Evolutionary conservation across 2,888 invertebrate genomes (phyloP).

Genomic region (Drosophila barbarae): DNA sequence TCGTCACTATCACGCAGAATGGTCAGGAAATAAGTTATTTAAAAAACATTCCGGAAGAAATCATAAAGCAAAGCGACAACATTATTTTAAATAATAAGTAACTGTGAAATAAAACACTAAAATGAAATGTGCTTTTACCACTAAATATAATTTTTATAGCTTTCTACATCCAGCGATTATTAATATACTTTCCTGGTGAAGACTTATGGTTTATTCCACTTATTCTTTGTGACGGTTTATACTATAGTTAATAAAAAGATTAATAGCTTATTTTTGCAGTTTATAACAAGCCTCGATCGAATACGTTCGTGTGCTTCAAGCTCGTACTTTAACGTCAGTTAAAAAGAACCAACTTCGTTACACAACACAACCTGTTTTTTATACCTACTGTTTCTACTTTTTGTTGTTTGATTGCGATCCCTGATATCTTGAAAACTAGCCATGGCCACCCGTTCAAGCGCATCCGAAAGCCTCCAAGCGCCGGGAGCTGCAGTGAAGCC

Average conservation of each 20-base stretch:
- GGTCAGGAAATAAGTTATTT: too few species aligned
- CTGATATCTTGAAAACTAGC: background rate
- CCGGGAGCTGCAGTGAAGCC: conserved; percentile 18
- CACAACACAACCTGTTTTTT: conserved; percentile 19
- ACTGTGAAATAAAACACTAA: too few species aligned
- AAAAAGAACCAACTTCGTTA: background rate
- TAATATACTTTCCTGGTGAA: too few species aligned
- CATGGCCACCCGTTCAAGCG: conserved; percentile 7
- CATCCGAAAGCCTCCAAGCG: background rate
- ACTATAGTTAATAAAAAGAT: too few species aligned
- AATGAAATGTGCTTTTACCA: too few species aligned
- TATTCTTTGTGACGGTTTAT: background rate
- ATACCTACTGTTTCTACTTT: conserved; percentile 21
- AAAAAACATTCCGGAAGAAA: too few species aligned
- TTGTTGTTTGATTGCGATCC: conserved; percentile 12
- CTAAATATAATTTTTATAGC: too few species aligned
- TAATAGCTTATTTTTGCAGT: too few species aligned
- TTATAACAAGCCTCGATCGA: background rate
- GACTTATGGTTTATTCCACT: too few species aligned
- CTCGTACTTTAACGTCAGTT: conserved; percentile 8
- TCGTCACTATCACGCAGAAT: too few species aligned
- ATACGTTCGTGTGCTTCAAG: background rate
- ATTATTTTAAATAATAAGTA: too few species aligned
- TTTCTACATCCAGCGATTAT: background rate
- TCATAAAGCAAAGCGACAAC: too few species aligned